Conservation (phyloP, 2,888 invertebrate genomes). For the Spisula solida region DNA sequence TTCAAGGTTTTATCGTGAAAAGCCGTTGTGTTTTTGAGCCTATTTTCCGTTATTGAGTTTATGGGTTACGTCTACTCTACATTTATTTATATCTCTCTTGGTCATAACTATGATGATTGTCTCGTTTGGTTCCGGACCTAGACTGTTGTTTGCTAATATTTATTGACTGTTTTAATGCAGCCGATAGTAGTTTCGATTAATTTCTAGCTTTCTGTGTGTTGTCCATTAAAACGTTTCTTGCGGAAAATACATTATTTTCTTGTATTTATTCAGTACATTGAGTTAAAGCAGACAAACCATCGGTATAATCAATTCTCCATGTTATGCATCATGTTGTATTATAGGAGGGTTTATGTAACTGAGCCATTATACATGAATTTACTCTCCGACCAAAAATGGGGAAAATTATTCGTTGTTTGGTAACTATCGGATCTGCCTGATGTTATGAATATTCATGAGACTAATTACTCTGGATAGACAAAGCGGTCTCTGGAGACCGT, state of each 20-base stretch:
- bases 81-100: neutral
- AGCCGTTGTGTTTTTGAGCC: neutral
- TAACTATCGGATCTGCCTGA: conserved; percentile 7
- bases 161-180: conserved; percentile 2
- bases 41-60: neutral
- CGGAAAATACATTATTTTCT: neutral
- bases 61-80: neutral
- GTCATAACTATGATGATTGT: neutral
- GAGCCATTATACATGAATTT: conserved; percentile 10
- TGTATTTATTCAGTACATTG: neutral
- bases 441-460: conserved; percentile 54
- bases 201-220: neutral
- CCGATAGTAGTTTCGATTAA: neutral
- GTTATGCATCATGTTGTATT: neutral
- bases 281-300: neutral
- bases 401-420: conserved; percentile 13
- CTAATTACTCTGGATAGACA: conserved; percentile 52
- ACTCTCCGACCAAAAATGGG: neutral
- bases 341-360: neutral
- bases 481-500: conserved; percentile 41
- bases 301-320: neutral
- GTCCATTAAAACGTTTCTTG: neutral
- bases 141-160: neutral
- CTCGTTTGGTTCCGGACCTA: neutral
- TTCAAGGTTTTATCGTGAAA: neutral